Evolutionary conservation across 2,888 invertebrate genomes (phyloP).

Genomic region (Mythimna pallens): DNA sequence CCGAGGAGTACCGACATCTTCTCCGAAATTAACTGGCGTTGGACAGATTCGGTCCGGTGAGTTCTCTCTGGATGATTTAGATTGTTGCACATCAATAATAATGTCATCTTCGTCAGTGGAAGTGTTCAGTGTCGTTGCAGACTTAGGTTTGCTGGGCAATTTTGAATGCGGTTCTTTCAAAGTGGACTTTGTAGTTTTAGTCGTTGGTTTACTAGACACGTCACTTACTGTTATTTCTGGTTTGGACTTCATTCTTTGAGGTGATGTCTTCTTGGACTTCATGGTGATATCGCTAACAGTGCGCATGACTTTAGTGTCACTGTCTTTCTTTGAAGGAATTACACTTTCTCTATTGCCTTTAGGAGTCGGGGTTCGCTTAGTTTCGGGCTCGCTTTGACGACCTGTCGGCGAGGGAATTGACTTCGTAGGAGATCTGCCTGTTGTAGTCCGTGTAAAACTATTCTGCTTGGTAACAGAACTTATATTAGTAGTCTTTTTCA

Average conservation of each 20-base stretch:
- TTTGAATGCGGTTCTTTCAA: constrained; percentile 79
- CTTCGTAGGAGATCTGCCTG: constrained; percentile 73
- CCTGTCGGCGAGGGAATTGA: constrained; percentile 64
- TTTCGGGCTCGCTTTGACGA: constrained; percentile 77
- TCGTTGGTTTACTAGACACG: constrained; percentile 74
- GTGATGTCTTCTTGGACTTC: constrained; percentile 85
- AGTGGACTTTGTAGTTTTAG: constrained; percentile 75
- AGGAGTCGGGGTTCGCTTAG: constrained; percentile 76
- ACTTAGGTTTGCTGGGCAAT: constrained; percentile 84
- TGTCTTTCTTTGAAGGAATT: constrained; percentile 79
- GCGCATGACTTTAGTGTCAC: constrained; percentile 87
- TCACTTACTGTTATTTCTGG: constrained; percentile 88
- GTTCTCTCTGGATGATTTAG: constrained; percentile 94
- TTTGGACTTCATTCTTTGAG: constrained; percentile 86
- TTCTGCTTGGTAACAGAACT: constrained; percentile 74
- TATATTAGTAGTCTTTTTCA: constrained; percentile 75
- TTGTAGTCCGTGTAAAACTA: constrained; percentile 71
- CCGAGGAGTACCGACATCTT: constrained; percentile 91
- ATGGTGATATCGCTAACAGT: constrained; percentile 91
- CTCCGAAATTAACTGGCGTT: constrained; percentile 91
- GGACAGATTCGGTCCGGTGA: constrained; percentile 94
- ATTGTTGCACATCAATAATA: constrained; percentile 93
- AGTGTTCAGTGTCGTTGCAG: constrained; percentile 88
- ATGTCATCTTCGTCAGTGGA: constrained; percentile 90
- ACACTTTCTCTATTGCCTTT: constrained; percentile 80